Percentiles rank a stretch among this genome's conserved stretches.
These are phyloP conservation scores for Pristionchus exspectatus DNA, from an alignment of 2,888 invertebrate genomes.

Conservation along the genomic window DNA sequence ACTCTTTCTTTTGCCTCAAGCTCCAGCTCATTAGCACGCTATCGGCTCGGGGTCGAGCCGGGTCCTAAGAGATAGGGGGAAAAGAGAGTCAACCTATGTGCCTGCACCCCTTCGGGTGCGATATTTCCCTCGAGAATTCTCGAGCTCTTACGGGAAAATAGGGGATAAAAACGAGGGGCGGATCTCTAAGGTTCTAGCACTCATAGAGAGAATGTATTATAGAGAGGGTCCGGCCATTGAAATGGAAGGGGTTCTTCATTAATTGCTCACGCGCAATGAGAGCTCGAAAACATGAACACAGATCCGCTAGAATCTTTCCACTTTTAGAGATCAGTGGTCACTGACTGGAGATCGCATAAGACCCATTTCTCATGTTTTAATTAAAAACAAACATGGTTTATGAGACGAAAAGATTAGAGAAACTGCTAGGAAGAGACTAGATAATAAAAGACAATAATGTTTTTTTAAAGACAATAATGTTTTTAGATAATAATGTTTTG, in stretches of 20 bases:
- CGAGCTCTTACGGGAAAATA: not conserved
- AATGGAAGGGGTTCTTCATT: not conserved
- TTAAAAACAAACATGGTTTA: no score
- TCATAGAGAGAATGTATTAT: no score
- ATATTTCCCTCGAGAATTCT: not conserved
- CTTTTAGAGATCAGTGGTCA: not conserved
- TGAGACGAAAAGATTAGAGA: no score
- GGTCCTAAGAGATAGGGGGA: not conserved
- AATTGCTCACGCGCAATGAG: not conserved
- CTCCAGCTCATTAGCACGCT: not conserved
- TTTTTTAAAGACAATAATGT: no score
- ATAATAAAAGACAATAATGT: no score
- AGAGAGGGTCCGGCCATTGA: no score
- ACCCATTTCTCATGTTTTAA: no score
- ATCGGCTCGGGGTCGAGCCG: not conserved
- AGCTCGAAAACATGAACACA: not conserved
- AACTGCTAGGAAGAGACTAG: no score
- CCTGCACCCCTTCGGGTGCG: not conserved
- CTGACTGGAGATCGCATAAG: no score
- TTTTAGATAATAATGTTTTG: no score
- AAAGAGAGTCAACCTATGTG: not conserved
- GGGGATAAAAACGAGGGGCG: not conserved
- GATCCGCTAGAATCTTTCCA: not conserved
- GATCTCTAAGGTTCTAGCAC: not conserved
- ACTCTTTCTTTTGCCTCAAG: not conserved